Base-by-base conservation (phyloP, 1,140 invertebrate species). In the Heliothis virescens region DNA sequence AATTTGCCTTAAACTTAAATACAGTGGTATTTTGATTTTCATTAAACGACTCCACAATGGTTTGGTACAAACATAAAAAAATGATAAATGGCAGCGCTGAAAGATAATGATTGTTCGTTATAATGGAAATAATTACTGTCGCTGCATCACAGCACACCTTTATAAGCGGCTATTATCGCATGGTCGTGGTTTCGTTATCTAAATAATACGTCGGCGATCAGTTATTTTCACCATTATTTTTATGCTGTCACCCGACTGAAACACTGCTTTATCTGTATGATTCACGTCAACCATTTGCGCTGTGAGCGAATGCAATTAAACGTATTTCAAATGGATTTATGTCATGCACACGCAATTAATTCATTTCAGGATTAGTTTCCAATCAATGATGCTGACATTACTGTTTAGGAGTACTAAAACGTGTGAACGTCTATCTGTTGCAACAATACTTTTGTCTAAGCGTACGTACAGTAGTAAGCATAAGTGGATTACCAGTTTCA, bases 201-300 rank as follows among this genome's bases (percentile, higher is more conserved):
- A 85, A 83, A 84, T 84, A 85, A 87, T 86, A 86, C 86, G 81
- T 79, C 84, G 81, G 82, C 87, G 71, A 86, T 88, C 85, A 79
- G 63, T 76, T 77, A 83, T 84, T 86, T 79, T 78, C 79, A 81
- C 80, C 81, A 87, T 88, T 80, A 84, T 84, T 86, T 87, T 84
- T 83, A 83, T 73, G 75, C 79, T 85, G 81, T 88, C 82, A 87
- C 57, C 80, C 67, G 77, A 59, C 78, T 82, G 72, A 81, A 81
- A 87, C 83, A 80, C 41, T 71, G 79, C 62, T 76, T 81, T 83
- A 82, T 79, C 55, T 69, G 71, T 76, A 62, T 69, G 47, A 84
- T 82, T 84, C 82, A 87, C 60, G 74, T 79, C 81, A 48, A 63
- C 79, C 62, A 57, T 82, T 81, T 80, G 79, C 73, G 73, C 67